These are phyloP conservation scores for Linnaemya vulpina DNA, from an alignment of 2,888 invertebrate genomes.

Conservation along the genomic window DNA sequence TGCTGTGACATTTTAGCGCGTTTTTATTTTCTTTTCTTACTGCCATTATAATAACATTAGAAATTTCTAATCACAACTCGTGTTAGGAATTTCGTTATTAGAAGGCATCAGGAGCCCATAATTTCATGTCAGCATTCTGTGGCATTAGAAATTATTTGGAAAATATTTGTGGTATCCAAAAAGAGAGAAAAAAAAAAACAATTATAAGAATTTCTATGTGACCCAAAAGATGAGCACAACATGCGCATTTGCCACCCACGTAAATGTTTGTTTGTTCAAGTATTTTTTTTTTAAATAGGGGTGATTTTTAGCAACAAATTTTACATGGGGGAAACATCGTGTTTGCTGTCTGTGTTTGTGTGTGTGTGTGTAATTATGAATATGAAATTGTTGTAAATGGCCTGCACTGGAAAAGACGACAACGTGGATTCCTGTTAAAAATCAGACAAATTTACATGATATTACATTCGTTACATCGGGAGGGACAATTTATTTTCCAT, in stretches of 20 bases:
- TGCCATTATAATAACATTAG: conserved; percentile 75
- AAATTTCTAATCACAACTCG: conserved; percentile 79
- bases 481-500: not conserved
- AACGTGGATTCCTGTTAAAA: conserved; percentile 65
- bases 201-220: conserved; percentile 9
- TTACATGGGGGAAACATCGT: not conserved
- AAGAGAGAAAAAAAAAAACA: conserved; percentile 23
- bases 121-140: conserved; percentile 60
- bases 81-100: conserved; percentile 82
- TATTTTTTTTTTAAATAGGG: conserved; percentile 37
- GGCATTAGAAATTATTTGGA: conserved; percentile 78
- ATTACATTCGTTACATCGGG: conserved; percentile 25
- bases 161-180: conserved; percentile 47
- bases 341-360: not conserved
- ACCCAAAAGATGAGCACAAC: conserved; percentile 39
- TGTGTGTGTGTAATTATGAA: not conserved
- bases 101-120: conserved; percentile 79
- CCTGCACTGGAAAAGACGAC: not conserved
- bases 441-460: conserved; percentile 53
- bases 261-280: not conserved
- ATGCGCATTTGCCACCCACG: conserved; percentile 67
- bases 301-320: conserved; percentile 33
- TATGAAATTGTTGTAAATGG: conserved; percentile 40
- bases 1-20: not conserved
- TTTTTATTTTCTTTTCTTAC: not conserved